Base-by-base conservation (phyloP, 2,113 vertebrate species). In the Dolichallabes microphthalmus region DNA sequence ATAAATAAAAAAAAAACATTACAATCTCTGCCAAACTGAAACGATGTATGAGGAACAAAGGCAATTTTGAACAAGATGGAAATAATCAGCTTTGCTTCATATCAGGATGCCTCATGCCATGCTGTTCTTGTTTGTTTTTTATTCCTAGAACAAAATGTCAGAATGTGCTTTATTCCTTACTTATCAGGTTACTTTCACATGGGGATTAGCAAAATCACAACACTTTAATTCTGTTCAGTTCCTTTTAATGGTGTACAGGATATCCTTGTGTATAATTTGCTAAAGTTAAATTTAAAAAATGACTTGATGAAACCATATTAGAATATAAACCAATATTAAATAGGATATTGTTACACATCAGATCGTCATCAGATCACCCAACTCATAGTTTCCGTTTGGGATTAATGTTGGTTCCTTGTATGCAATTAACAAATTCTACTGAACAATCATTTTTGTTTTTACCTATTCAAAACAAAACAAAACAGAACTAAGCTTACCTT, bases 401-500 rank as follows among this genome's bases (percentile, higher is more conserved):
- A n/a, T 75, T 17, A 55, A 55, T 9, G 15, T 77, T 15, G 8
- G 55, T 11, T 22, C 2, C 2, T 2, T 1, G 58, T 0, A 22
- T 35, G 17, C 6, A 52, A 52, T 50, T 39, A 20, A 74, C 68
- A 74, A 45, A 71, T 73, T 45, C 20, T 45, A 10, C 15, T 52
- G 20, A 73, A 58, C n/a, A 55, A 25, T 52, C 39, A 45, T 73
- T 45, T 75, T 45, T 8, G 13, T 45, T 19, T n/a, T 35, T 75
- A 55, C 55, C 55, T 53, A 27, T 9, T 11, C 2, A 76, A n/a
- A 30, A 30, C 25, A 74, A 74, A 39, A 53, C 1, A n/a, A n/a
- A n/a, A n/a, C n/a, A n/a, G n/a, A 60, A 32, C 4, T 30, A 25
- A 52, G 20, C 84, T 82, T 89, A 98, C 98, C 96, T 98, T 98